phyloP scores from a whole-genome alignment of 2,113 vertebrate species.

The Cathartes aura region DNA sequence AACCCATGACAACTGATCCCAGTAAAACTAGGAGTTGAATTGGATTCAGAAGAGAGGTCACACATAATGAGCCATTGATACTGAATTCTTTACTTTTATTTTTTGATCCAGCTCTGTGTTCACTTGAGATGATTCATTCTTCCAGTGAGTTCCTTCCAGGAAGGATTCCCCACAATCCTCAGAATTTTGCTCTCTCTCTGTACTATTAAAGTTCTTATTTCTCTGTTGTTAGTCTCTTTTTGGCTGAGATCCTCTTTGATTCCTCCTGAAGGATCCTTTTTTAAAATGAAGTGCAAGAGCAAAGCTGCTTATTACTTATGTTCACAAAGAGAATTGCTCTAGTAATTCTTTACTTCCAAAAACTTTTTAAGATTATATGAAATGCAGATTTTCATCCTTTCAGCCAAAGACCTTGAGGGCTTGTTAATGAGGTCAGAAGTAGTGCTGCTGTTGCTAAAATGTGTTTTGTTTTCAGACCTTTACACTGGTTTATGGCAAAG shows the following conservation, averaged over 20 bases:
- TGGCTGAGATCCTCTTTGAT: background rate
- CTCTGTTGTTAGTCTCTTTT: background rate
- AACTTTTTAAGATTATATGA: background rate
- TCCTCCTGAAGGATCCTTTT: background rate
- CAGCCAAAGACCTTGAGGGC: background rate
- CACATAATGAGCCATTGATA: background rate
- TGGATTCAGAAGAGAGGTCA: background rate
- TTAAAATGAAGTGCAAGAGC: background rate
- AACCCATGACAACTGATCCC: background rate
- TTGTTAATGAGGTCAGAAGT: background rate
- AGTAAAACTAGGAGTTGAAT: background rate
- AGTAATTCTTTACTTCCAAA: background rate
- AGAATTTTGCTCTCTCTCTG: background rate
- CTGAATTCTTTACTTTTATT: background rate
- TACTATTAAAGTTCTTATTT: slow-evolving; percentile 49
- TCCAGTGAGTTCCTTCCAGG: background rate
- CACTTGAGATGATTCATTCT: background rate
- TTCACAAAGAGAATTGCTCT: background rate
- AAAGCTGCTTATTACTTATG: background rate
- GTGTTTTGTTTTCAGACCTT: background rate
- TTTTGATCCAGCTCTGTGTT: background rate
- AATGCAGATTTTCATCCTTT: background rate
- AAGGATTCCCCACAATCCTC: background rate
- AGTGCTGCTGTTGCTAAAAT: background rate
- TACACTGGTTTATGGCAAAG: background rate